Conservation (phyloP, 1,140 invertebrate genomes). For the Diorhabda sublineata region DNA sequence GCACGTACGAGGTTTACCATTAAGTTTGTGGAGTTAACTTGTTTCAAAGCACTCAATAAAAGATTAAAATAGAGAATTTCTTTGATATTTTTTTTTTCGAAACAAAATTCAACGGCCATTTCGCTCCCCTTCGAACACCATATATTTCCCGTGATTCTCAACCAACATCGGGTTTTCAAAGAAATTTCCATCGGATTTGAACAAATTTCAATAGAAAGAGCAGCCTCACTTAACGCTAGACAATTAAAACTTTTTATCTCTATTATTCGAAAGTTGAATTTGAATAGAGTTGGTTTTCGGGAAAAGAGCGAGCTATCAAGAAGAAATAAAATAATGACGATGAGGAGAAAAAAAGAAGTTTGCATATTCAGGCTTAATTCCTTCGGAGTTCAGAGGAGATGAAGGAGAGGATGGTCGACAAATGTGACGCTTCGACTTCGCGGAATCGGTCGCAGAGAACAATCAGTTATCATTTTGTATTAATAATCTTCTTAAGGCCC, state of each 20-base stretch:
- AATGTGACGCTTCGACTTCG: conserved; percentile 26
- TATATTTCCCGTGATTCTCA: neutral
- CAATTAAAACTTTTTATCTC: conserved; percentile 19
- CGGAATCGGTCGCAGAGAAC: conserved; percentile 10
- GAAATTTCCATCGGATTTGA: neutral
- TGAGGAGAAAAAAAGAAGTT: conserved; percentile 17
- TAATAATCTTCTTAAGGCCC: conserved; percentile 31
- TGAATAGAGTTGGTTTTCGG: neutral
- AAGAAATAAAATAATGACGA: conserved; percentile 18
- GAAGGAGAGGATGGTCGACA: conserved; percentile 26
- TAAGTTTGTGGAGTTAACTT: too few species aligned
- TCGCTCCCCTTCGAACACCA: neutral
- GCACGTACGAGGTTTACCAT: too few species aligned
- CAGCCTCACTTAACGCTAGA: conserved; percentile 7
- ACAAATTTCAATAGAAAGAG: conserved; percentile 15
- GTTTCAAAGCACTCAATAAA: too few species aligned
- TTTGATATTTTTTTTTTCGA: neutral
- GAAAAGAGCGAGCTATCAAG: conserved; percentile 1
- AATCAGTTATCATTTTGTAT: conserved; percentile 40
- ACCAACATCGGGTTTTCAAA: neutral
- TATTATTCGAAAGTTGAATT: conserved; percentile 14
- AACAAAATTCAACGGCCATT: neutral
- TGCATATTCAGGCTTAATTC: conserved; percentile 31
- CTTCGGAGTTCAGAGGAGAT: conserved; percentile 18
- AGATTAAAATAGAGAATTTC: too few species aligned